Evolutionary conservation across 2,113 vertebrate species (phyloP), one percentile per base, ranked within the genome.

Genomic region (Phrynosoma blainvillii): DNA sequence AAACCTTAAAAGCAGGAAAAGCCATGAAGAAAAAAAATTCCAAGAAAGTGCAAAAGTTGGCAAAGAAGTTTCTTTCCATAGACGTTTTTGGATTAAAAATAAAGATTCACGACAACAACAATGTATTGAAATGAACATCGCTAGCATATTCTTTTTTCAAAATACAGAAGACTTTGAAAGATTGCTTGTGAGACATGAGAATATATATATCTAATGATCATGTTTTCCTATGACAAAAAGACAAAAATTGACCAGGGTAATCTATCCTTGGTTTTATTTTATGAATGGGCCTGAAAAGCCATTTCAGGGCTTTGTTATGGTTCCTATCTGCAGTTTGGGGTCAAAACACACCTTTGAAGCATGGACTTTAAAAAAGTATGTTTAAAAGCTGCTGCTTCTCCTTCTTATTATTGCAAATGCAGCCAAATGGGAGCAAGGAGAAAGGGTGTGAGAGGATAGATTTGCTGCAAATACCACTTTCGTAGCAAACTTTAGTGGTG

Each of bases 21-120:
- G 73, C n/a, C 16, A 79, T 12, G 59, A 52, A 56, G 74, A 82
- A 47, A 70, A 78, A 70, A 88, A 88, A 84, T 56, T 70, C 87
- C 79, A 88, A 84, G 86, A 88, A 88, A 88, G 87, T 88, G 87
- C 87, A 88, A 88, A 88, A 68, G 73, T 88, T 88, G 87, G 74
- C 87, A 88, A 88, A 83, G 78, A 88, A 83, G 62, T 77, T 77
- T 62, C 62, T 68, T 70, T 82, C 81, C 25, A 65, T 47, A 82
- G 73, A 77, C 30, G 8, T 88, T 77, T 88, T 77, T 76, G 71
- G 79, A 36, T 87, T 16, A 62, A 16, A 62, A 74, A 78, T 88
- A 77, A 65, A 82, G 13, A 56, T 82, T 76, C 71, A 82, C 27
- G 77, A 56, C 32, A 59, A 82, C 32, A 59, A 82, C 54, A 75